Evolutionary conservation across 1,140 invertebrate genomes (phyloP).

Genomic region (Drosophila truncata): DNA sequence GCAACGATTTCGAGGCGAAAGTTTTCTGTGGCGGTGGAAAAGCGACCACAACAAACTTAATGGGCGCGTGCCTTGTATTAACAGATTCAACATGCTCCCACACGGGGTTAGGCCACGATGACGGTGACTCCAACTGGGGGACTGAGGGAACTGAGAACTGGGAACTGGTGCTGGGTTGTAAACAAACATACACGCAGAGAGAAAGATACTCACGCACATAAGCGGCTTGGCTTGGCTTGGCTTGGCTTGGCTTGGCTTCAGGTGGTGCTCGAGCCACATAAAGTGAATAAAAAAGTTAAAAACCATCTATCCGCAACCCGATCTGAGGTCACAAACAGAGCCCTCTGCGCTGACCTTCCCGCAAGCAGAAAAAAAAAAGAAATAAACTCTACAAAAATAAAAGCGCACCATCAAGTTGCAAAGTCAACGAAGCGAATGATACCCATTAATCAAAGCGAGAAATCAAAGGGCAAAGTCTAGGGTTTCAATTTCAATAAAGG

Average conservation of each 20-base stretch:
- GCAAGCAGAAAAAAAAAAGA: background rate
- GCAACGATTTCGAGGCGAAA: constrained; percentile 12
- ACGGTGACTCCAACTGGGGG: background rate
- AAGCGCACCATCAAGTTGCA: background rate
- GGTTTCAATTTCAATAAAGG: constrained; percentile 14
- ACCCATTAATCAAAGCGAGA: constrained; percentile 12
- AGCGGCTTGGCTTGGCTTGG: constrained; percentile 4
- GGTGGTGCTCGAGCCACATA: constrained; percentile 8
- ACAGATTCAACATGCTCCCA: constrained; percentile 62
- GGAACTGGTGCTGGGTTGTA: background rate
- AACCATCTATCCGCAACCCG: constrained; percentile 21
- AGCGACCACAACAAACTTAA: constrained; percentile 30
- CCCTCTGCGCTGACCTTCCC: constrained; percentile 20
- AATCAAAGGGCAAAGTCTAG: constrained; percentile 12
- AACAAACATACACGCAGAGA: constrained; percentile 24
- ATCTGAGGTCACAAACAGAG: constrained; percentile 16
- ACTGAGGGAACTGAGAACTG: background rate
- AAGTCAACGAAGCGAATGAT: constrained; percentile 18
- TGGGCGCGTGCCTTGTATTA: constrained; percentile 70
- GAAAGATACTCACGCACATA: constrained; percentile 9
- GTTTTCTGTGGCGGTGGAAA: constrained; percentile 8
- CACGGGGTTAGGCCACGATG: background rate
- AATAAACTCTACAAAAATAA: constrained; percentile 4
- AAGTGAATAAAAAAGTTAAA: constrained; percentile 15
- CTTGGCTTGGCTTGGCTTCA: background rate